Conservation (phyloP, 2,888 invertebrate genomes). For the Acanthosoma haemorrhoidale region DNA sequence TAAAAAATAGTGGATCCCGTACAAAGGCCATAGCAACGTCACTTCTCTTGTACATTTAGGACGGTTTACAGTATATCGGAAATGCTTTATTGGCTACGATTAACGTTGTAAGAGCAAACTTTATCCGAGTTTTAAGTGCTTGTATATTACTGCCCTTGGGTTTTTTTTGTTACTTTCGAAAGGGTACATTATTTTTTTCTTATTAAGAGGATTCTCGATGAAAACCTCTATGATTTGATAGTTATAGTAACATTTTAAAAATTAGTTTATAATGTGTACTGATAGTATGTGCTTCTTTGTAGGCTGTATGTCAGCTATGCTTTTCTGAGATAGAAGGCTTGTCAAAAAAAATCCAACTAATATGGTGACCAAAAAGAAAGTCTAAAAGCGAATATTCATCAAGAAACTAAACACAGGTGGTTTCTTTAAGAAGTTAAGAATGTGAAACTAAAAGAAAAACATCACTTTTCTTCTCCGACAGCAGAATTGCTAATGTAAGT, state of each 20-base stretch:
- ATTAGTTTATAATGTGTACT: neutral
- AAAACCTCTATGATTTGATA: neutral
- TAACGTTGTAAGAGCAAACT: neutral
- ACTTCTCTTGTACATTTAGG: neutral
- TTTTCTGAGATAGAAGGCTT: neutral
- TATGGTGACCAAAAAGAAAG: no score
- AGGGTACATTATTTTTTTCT: neutral
- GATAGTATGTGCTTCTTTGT: neutral
- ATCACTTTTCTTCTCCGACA: no score
- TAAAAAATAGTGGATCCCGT: conserved; percentile 17
- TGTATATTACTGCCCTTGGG: neutral
- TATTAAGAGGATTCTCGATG: no score
- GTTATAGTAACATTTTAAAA: neutral
- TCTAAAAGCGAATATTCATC: no score
- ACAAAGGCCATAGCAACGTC: neutral
- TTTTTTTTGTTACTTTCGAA: neutral
- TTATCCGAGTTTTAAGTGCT: neutral
- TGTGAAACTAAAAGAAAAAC: no score
- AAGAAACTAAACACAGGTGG: no score
- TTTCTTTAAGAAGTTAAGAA: no score
- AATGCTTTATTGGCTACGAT: neutral
- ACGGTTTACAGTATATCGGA: neutral
- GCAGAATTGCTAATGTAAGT: no score
- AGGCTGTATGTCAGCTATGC: neutral
- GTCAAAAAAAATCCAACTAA: neutral